Evolutionary conservation across 2,113 vertebrate species (phyloP).

Genomic region (Procavia capensis): DNA sequence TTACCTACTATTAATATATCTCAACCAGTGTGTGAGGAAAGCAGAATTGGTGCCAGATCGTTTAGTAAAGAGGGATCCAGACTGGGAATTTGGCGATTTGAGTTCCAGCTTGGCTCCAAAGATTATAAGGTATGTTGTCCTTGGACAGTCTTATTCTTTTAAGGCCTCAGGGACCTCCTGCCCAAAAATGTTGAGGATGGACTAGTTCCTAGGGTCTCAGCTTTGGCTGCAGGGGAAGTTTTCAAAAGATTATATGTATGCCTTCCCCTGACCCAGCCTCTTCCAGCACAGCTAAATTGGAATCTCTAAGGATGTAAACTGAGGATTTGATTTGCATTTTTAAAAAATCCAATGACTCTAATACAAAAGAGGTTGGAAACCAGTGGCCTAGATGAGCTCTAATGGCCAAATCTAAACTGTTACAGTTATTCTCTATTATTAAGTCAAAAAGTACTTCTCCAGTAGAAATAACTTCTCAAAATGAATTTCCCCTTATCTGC

Average conservation of each 20-base stretch:
- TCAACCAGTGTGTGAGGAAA: neutral
- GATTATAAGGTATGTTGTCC: neutral
- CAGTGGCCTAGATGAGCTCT: slow-evolving; percentile 26
- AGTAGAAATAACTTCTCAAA: slow-evolving; percentile 24
- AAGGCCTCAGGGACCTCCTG: neutral
- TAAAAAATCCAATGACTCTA: slow-evolving; percentile 25
- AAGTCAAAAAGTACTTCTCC: slow-evolving; percentile 57
- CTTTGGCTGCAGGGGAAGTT: neutral
- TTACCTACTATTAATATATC: neutral
- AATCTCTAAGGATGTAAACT: slow-evolving; percentile 13
- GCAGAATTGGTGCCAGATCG: neutral
- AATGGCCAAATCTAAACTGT: slow-evolving; percentile 21
- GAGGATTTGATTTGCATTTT: neutral
- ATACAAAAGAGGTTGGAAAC: slow-evolving; percentile 27
- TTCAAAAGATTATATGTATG: neutral
- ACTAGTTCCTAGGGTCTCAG: neutral
- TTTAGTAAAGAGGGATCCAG: neutral
- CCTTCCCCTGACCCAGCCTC: neutral
- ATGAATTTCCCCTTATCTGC: neutral
- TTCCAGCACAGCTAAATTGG: neutral
- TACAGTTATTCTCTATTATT: neutral
- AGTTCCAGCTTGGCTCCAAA: neutral
- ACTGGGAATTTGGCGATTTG: slow-evolving; percentile 36
- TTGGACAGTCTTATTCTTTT: slow-evolving; percentile 46
- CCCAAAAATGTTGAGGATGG: neutral